Evolutionary conservation across 1,140 invertebrate species (phyloP).

Genomic region (Samia ricini): DNA sequence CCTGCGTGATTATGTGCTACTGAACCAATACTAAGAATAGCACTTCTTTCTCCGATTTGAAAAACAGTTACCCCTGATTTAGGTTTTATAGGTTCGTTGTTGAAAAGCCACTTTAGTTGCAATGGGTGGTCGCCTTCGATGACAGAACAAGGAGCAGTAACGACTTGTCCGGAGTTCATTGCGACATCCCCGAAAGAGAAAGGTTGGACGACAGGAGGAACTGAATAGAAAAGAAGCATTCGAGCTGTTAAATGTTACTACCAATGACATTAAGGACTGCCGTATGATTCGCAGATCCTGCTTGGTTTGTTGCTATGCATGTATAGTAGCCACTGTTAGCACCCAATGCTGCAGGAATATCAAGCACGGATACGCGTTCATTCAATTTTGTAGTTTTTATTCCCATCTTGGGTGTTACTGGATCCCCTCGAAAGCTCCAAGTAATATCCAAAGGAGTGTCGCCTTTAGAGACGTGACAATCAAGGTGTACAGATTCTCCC

Average conservation of each 20-base stretch:
- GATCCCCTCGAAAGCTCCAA: constrained; percentile 71
- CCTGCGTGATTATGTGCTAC: constrained; percentile 81
- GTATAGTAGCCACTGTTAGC: constrained; percentile 85
- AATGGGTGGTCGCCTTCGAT: constrained; percentile 86
- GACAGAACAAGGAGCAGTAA: constrained; percentile 84
- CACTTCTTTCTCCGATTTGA: constrained; percentile 81
- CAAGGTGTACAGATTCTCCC: constrained; percentile 80
- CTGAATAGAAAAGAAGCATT: constrained; percentile 75
- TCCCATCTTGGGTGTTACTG: constrained; percentile 53
- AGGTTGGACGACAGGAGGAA: constrained; percentile 85
- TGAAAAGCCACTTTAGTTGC: constrained; percentile 84
- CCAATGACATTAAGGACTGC: constrained; percentile 83
- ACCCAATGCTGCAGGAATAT: constrained; percentile 78
- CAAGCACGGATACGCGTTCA: constrained; percentile 78
- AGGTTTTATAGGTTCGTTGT: constrained; percentile 77
- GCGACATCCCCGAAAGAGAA: constrained; percentile 85
- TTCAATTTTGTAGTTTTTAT: constrained; percentile 74
- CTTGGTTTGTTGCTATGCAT: constrained; percentile 82
- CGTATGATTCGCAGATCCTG: constrained; percentile 81
- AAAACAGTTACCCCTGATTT: constrained; percentile 77
- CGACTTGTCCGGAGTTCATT: constrained; percentile 83
- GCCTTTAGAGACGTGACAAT: constrained; percentile 80
- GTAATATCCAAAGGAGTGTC: constrained; percentile 75
- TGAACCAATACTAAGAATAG: constrained; percentile 82
- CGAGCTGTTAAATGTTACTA: constrained; percentile 55